A percentile compares a stretch with the other conserved stretches of the same genome.
Conservation (phyloP, 2,113 vertebrate genomes). For the Percina caprodes region DNA sequence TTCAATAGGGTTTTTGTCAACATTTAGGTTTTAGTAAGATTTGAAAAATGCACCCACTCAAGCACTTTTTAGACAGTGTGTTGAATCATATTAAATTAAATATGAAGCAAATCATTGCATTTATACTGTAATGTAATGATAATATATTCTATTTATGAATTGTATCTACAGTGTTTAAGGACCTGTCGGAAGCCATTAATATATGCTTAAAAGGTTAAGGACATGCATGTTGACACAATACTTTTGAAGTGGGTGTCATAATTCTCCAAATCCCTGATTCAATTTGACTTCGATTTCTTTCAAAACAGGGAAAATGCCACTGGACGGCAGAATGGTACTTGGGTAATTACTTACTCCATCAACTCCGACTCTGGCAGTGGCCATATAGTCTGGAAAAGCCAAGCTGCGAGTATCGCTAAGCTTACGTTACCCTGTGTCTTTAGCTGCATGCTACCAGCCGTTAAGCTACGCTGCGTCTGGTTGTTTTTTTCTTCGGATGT, state of each 20-base stretch:
- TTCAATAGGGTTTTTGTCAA: slow-evolving; percentile 20
- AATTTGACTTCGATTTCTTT: too few relatives aligned
- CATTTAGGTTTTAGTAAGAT: slow-evolving; percentile 1
- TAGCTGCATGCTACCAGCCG: too few relatives aligned
- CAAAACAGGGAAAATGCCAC: too few relatives aligned
- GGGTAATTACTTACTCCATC: too few relatives aligned
- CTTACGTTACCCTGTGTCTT: too few relatives aligned
- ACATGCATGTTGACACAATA: neutral
- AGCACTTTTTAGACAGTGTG: slow-evolving; percentile 1
- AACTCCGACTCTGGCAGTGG: too few relatives aligned
- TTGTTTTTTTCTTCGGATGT: too few relatives aligned
- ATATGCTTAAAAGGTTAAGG: slow-evolving; percentile 5
- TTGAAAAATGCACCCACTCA: slow-evolving; percentile 19
- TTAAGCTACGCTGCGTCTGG: too few relatives aligned
- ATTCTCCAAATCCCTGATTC: neutral
- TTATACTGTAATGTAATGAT: slow-evolving; percentile 3
- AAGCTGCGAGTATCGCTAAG: too few relatives aligned
- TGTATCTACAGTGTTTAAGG: slow-evolving; percentile 9
- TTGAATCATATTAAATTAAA: slow-evolving; percentile 9
- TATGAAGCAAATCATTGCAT: slow-evolving; percentile 1
- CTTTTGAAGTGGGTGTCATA: neutral
- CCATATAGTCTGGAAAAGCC: too few relatives aligned
- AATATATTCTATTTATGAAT: slow-evolving; percentile 1
- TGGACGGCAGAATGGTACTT: too few relatives aligned
- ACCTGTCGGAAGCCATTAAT: neutral